These are phyloP conservation scores for Aphelinus atriplicis DNA, from an alignment of 1,140 invertebrate genomes.

Conservation along the genomic window DNA sequence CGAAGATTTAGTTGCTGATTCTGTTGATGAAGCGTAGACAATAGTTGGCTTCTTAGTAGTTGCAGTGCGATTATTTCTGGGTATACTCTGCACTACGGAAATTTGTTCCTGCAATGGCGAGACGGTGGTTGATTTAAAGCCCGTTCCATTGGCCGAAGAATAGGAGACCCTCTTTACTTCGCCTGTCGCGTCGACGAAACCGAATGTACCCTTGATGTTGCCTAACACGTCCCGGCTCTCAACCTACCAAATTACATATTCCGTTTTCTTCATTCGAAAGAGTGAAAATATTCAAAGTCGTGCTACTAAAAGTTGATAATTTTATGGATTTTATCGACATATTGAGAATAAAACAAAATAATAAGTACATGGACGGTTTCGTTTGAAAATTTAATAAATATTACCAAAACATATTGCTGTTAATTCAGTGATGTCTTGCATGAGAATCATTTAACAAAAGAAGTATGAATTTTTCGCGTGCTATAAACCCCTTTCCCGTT, in stretches of 20 bases:
- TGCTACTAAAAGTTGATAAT: no score
- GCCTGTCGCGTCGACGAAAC: slow-evolving; percentile 82
- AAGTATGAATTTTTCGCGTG: no score
- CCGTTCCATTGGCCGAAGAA: slow-evolving; percentile 70
- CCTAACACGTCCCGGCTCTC: slow-evolving; percentile 83
- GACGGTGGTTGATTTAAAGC: slow-evolving; percentile 65
- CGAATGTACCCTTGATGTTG: slow-evolving; percentile 87
- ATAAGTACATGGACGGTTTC: no score
- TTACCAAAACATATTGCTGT: no score
- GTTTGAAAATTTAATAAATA: no score
- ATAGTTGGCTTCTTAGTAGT: slow-evolving; percentile 54
- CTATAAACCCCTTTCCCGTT: no score
- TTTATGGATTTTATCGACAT: background rate
- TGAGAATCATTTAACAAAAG: no score
- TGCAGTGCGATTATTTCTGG: slow-evolving; percentile 56
- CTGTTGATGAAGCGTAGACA: slow-evolving; percentile 62
- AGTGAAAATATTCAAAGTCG: background rate
- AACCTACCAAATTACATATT: slow-evolving; percentile 63
- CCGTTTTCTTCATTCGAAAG: background rate
- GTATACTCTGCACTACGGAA: slow-evolving; percentile 66
- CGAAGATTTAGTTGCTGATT: slow-evolving; percentile 66
- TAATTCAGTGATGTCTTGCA: no score
- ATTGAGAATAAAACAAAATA: no score
- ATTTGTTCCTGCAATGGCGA: slow-evolving; percentile 64
- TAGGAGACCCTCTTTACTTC: slow-evolving; percentile 88